phyloP scores from a whole-genome alignment of 2,797 vertebrate species.

The Uromys caudimaculatus region DNA sequence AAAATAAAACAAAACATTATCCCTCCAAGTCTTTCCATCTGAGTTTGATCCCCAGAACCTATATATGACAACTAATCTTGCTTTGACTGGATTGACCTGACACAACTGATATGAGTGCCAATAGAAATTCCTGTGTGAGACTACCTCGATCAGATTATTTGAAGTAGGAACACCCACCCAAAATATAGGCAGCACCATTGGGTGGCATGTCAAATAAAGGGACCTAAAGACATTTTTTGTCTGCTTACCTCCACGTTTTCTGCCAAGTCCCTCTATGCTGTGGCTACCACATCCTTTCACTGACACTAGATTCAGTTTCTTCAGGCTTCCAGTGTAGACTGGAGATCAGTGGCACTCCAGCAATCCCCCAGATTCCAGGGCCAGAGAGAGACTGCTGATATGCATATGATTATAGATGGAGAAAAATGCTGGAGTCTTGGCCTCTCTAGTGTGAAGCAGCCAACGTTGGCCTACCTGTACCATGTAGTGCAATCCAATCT shows the following conservation, averaged over 20 bases:
- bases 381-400: background rate
- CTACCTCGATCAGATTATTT: background rate
- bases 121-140: background rate
- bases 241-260: background rate
- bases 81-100: background rate
- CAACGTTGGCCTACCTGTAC: background rate
- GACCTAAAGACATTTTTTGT: background rate
- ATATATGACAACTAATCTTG: background rate
- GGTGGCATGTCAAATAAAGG: background rate
- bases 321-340: background rate
- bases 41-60: background rate
- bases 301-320: background rate
- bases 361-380: background rate
- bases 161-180: background rate
- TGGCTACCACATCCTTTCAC: background rate
- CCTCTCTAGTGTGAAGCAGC: background rate
- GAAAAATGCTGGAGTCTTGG: background rate
- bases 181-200: background rate
- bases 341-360: background rate
- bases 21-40: background rate
- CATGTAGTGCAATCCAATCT: background rate
- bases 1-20: background rate
- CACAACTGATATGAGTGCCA: background rate
- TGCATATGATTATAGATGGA: background rate
- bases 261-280: background rate